These are phyloP conservation scores for Hippocampus zosterae DNA, from an alignment of 2,113 vertebrate genomes.

Conservation along the genomic window DNA sequence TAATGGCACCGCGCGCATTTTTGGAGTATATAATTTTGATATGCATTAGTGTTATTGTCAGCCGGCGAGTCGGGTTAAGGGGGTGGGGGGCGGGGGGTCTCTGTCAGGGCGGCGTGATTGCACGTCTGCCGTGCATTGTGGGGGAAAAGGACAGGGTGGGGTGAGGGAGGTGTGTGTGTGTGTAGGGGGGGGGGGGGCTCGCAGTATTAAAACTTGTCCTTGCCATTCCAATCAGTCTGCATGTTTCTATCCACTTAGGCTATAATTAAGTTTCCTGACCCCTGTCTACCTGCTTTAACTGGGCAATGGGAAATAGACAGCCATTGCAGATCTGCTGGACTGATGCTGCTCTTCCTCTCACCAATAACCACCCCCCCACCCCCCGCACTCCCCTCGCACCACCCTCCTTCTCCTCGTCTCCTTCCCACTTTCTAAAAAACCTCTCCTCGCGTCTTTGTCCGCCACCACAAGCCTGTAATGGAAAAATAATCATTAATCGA, in stretches of 20 bases:
- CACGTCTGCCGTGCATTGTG: slow-evolving; percentile 84
- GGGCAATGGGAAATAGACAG: slow-evolving; percentile 94
- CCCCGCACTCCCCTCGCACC: slow-evolving; percentile 37
- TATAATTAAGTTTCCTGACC: slow-evolving; percentile 99
- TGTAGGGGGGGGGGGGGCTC: slow-evolving; percentile 87
- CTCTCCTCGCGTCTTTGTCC: slow-evolving; percentile 39
- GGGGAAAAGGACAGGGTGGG: slow-evolving; percentile 83
- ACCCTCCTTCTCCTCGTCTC: slow-evolving; percentile 37
- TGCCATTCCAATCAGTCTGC: slow-evolving; percentile 94
- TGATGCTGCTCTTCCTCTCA: slow-evolving; percentile 76
- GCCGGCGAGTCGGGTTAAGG: slow-evolving; percentile 71
- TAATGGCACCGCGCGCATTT: slow-evolving; percentile 56
- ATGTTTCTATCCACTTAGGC: slow-evolving; percentile 98
- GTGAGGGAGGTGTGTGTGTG: too few species aligned
- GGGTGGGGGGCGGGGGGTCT: neutral
- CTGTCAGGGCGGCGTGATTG: slow-evolving; percentile 84
- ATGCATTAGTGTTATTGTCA: slow-evolving; percentile 77
- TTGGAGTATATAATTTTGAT: slow-evolving; percentile 70
- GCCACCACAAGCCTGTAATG: slow-evolving; percentile 78
- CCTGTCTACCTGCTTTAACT: slow-evolving; percentile 91
- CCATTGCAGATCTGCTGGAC: slow-evolving; percentile 89
- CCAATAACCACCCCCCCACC: slow-evolving; percentile 32
- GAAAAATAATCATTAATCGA: slow-evolving; percentile 98
- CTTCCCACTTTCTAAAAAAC: slow-evolving; percentile 50
- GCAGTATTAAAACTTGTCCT: slow-evolving; percentile 98